Conservation (phyloP, 1,140 invertebrate species). For the Drosophila lini region DNA sequence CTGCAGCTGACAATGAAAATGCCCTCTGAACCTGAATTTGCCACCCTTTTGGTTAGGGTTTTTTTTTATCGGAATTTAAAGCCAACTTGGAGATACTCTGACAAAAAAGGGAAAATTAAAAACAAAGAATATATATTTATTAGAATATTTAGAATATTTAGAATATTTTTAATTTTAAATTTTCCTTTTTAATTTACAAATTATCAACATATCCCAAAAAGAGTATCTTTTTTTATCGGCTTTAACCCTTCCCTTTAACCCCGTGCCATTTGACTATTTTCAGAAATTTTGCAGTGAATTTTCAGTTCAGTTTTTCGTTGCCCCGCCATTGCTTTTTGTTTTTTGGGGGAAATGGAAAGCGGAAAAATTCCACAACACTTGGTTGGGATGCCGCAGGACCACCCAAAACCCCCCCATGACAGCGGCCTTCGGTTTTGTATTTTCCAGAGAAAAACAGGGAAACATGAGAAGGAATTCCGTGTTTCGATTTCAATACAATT, state of each 20-base stretch:
- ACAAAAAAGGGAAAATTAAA: too few species aligned
- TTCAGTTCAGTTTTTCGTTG: slow-evolving; percentile 28
- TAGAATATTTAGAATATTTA: too few species aligned
- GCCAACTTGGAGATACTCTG: neutral
- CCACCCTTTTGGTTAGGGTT: neutral
- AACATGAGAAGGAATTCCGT: slow-evolving; percentile 1
- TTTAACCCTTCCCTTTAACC: neutral
- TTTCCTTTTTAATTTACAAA: too few species aligned
- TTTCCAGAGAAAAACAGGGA: neutral
- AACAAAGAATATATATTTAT: too few species aligned
- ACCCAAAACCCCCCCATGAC: neutral
- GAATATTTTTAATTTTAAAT: too few species aligned
- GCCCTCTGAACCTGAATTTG: slow-evolving; percentile 3
- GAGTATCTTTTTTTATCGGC: neutral
- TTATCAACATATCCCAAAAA: neutral
- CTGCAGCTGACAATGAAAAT: slow-evolving; percentile 38
- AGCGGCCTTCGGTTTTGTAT: slow-evolving; percentile 9
- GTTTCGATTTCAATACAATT: slow-evolving; percentile 37
- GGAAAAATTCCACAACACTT: slow-evolving; percentile 15
- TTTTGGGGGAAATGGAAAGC: slow-evolving; percentile 12
- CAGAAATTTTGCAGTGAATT: slow-evolving; percentile 54
- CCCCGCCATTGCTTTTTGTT: slow-evolving; percentile 1
- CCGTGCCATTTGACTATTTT: slow-evolving; percentile 2
- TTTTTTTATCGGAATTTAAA: neutral
- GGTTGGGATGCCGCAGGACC: slow-evolving; percentile 14